Base-by-base conservation (phyloP, 2,797 vertebrate genomes). In the Acomys russatus region DNA sequence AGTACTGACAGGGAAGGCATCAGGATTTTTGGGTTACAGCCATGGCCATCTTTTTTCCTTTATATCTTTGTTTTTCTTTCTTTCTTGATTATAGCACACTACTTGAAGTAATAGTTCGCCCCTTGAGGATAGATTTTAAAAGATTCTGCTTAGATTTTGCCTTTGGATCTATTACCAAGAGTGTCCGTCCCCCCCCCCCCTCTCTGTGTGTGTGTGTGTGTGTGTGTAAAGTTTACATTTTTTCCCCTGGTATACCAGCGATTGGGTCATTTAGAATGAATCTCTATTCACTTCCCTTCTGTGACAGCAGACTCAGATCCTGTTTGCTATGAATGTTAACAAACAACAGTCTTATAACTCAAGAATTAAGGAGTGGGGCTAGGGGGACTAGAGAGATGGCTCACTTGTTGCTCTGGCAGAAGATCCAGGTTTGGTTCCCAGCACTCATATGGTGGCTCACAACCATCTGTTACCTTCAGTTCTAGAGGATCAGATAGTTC, bases 131-230 rank as follows among this genome's bases (percentile, higher is more conserved):
- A 84, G n/a, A 82, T 30, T 88, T 91, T 73, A 23, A 90, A 44
- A 94, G 71, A 88, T 3, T 79, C 44, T 78, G 56, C 51, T 84
- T 87, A 51, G 6, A n/a, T 80, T 93, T 91, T 38, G 30, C 51
- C 74, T 94, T 88, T 12, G 33, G 68, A 92, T 77, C 23, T 35
- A 79, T 76, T 87, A 56, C 12, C 77, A 59, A 87, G 68, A 68
- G 22, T n/a, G n/a, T n/a, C n/a, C n/a, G n/a, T 7, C 44, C 4
- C 44, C 44, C 4, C 44, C 4, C 44, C 4, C 44, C 44, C 44
- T 44, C 44, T 44, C 44, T 4, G 23, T 91, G 25, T 88, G 54
- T 80, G 80, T 87, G 59, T 70, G 49, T 35, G 49, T 66, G 83
- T 79, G 73, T 44, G 20, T 1, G 18, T 84, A 44, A 66, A 79